Evolutionary conservation across 2,797 vertebrate genomes (phyloP), one percentile per base, ranked within the genome.

Genomic region (Gadopsis bispinosus): DNA sequence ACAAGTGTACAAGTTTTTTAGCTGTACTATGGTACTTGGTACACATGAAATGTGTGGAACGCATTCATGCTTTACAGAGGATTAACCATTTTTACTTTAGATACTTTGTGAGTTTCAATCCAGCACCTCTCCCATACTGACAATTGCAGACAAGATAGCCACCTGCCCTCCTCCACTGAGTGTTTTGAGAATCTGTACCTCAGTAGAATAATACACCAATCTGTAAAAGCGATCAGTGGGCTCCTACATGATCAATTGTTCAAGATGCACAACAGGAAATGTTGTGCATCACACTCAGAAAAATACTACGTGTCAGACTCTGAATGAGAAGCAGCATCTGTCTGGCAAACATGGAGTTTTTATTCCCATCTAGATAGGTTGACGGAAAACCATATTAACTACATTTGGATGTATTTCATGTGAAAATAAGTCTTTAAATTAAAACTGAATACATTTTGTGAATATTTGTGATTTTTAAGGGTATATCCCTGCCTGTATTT

Each of bases 141-240:
- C 0, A 1, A 19, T 5, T 59, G 10, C 19, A 35, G 35, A 39
- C 5, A 5, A 67, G 4, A 43, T 26, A 53, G 26, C 51, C 11
- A 45, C 68, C 37, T 55, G 33, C 53, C 60, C 33, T 26, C 26
- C 37, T 60, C 54, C 37, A 48, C 11, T 41, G 73, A 65, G n/a
- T 31, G 59, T 29, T n/a, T 64, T 51, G 41, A 62, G 29, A 66
- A 61, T 69, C 53, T 73, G 13, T 39, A 43, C 35, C 41, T 76
- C 75, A 76, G 68, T 35, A 7, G 53, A 6, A 59, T 47, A 64
- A 51, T 37, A 35, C 39, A 76, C 62, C 22, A 58, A 74, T 79
- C 55, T n/a, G 35, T 43, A 55, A 66, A 69, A 79, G 41, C 5
- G 41, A 83, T 77, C 73, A 16, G 37, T 59, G 56, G 77, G 71